Evolutionary conservation across 2,113 vertebrate genomes (phyloP).

Genomic region (Nothocercus nigrocapillus): DNA sequence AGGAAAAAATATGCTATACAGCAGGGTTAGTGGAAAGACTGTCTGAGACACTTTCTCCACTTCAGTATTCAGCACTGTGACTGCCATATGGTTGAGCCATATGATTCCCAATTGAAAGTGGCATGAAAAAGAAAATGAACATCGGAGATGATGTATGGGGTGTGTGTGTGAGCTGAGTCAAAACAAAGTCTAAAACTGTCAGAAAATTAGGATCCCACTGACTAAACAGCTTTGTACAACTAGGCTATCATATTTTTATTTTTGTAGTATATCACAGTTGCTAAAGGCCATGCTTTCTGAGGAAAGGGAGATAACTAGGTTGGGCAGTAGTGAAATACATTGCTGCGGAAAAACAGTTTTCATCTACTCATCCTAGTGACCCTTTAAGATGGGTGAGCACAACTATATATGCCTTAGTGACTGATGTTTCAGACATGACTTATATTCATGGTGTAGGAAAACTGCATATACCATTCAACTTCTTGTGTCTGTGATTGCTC

Average conservation of each 20-base stretch:
- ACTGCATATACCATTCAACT: background rate
- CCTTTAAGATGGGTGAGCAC: background rate
- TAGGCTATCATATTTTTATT: background rate
- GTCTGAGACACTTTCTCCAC: background rate
- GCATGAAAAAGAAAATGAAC: background rate
- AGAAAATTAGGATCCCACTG: background rate
- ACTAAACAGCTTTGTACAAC: background rate
- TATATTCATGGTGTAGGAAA: background rate
- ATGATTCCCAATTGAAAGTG: background rate
- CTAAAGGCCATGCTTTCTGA: background rate
- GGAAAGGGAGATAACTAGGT: background rate
- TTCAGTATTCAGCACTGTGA: background rate
- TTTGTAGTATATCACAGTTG: background rate
- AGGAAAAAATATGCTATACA: background rate
- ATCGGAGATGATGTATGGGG: background rate
- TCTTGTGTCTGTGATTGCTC: rapidly evolving
- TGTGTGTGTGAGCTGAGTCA: background rate
- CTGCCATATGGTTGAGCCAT: background rate
- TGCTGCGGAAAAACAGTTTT: background rate
- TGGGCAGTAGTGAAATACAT: background rate
- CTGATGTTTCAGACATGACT: background rate
- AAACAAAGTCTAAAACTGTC: background rate
- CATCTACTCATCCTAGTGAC: background rate
- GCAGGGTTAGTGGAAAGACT: too few species aligned
- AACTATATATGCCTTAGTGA: background rate